Evolutionary conservation across 1,140 invertebrate species (phyloP).

Genomic region (Euwallacea fornicatus): DNA sequence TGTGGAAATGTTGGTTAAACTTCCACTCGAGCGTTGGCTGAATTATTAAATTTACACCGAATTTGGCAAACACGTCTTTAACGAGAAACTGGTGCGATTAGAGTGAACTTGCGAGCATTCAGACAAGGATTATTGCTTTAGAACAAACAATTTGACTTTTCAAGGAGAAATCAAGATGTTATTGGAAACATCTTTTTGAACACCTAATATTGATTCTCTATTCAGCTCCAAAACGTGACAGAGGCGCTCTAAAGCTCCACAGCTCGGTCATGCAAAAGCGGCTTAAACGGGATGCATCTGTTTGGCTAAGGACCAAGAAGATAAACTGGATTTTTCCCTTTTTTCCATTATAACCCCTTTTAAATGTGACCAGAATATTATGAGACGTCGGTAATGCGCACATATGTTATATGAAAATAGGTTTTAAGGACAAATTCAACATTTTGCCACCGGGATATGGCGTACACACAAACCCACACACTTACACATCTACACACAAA

Average conservation of each 20-base stretch:
- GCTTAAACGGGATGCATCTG: conserved; percentile 6
- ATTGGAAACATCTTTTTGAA: conserved; percentile 2
- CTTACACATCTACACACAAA: not conserved
- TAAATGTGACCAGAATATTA: no score
- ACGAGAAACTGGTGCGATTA: not conserved
- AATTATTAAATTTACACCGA: conserved; percentile 1
- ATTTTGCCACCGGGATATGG: not conserved
- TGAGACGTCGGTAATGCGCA: no score
- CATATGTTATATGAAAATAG: no score
- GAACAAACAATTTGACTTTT: not conserved
- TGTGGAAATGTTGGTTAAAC: conserved; percentile 1
- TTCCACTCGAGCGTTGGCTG: not conserved
- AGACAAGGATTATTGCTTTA: not conserved
- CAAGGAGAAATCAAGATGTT: conserved; percentile 1
- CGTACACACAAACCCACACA: not conserved
- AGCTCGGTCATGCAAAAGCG: not conserved
- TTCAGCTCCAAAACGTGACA: not conserved
- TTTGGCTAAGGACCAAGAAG: conserved; percentile 5
- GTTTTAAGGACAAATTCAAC: no score
- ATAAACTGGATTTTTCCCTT: not conserved
- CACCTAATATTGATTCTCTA: not conserved
- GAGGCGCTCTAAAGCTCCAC: not conserved
- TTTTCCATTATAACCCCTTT: not conserved
- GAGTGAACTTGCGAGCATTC: not conserved
- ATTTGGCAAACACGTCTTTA: conserved; percentile 1